A percentile compares a stretch with the other conserved stretches of the same genome.
Conservation (phyloP, 2,797 vertebrate genomes). For the Delichon dasypus region DNA sequence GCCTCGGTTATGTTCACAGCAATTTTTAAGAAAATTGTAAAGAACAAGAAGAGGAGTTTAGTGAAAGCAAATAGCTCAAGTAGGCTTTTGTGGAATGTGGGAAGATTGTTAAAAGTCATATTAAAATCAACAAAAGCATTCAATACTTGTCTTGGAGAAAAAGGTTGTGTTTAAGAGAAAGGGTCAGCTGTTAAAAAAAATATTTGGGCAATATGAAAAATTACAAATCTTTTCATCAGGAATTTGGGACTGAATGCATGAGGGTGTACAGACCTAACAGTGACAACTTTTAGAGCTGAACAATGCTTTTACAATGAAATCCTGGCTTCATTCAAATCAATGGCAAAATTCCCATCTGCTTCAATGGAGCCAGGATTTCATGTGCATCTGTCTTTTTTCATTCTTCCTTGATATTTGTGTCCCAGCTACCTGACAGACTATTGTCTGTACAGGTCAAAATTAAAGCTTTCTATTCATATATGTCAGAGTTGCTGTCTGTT, state of each 20-base stretch:
- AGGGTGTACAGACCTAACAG: slow-evolving; percentile 14
- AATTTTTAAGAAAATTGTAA: slow-evolving; percentile 26
- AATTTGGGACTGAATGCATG: neutral
- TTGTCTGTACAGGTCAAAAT: slow-evolving; percentile 36
- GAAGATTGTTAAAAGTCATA: slow-evolving; percentile 31
- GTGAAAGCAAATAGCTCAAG: neutral
- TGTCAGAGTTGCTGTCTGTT: neutral
- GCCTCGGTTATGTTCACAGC: neutral
- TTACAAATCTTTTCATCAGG: slow-evolving; percentile 26
- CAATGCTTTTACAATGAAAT: neutral
- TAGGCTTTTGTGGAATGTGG: slow-evolving; percentile 31
- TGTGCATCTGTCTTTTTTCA: slow-evolving; percentile 11
- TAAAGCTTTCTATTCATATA: neutral
- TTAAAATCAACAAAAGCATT: slow-evolving; percentile 59
- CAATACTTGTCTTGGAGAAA: neutral
- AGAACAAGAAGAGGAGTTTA: neutral
- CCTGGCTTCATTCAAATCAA: slow-evolving; percentile 22
- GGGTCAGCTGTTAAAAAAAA: slow-evolving; percentile 3
- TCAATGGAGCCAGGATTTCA: slow-evolving; percentile 10
- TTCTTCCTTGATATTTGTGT: slow-evolving; percentile 18
- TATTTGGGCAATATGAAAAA: slow-evolving; percentile 46
- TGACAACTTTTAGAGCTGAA: slow-evolving; percentile 33
- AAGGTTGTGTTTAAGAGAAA: slow-evolving; percentile 37
- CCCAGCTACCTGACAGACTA: neutral
- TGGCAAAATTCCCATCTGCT: slow-evolving; percentile 11